A percentile compares a stretch with the other conserved stretches of the same genome.
These are phyloP conservation scores for Lytechinus variegatus DNA, from an alignment of 35 echinoderm and acorn worm species.

Conservation along the genomic window DNA sequence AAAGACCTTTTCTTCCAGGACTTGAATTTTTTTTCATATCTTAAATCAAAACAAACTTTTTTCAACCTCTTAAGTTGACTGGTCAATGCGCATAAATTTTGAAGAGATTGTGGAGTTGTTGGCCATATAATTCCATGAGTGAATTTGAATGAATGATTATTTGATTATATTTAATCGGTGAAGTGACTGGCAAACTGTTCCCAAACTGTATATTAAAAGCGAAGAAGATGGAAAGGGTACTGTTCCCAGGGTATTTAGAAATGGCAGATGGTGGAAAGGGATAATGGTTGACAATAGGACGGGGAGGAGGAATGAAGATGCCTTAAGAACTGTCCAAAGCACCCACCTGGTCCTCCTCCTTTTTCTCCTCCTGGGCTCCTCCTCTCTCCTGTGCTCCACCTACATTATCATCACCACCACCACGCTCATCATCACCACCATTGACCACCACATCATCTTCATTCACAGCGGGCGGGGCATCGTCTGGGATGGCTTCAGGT, in stretches of 20 bases:
- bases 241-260: background rate
- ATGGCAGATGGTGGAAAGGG: background rate
- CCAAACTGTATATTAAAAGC: too few relatives aligned
- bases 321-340: background rate
- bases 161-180: too few relatives aligned
- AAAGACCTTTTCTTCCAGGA: too few relatives aligned
- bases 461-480: background rate
- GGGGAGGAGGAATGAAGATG: background rate
- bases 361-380: constrained; percentile 2
- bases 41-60: too few relatives aligned
- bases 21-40: too few relatives aligned
- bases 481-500: constrained; percentile 15
- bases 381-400: background rate
- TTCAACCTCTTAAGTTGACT: too few relatives aligned
- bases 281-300: background rate
- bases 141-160: too few relatives aligned
- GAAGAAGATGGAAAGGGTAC: too few relatives aligned
- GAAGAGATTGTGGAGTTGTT: too few relatives aligned
- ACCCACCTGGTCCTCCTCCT: constrained; percentile 20
- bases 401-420: background rate
- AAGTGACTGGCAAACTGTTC: too few relatives aligned
- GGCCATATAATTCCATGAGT: too few relatives aligned
- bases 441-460: constrained; percentile 5
- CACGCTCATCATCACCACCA: background rate
- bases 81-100: too few relatives aligned